Evolutionary conservation across 2,888 invertebrate species (phyloP).

Genomic region (Agrochola macilenta): DNA sequence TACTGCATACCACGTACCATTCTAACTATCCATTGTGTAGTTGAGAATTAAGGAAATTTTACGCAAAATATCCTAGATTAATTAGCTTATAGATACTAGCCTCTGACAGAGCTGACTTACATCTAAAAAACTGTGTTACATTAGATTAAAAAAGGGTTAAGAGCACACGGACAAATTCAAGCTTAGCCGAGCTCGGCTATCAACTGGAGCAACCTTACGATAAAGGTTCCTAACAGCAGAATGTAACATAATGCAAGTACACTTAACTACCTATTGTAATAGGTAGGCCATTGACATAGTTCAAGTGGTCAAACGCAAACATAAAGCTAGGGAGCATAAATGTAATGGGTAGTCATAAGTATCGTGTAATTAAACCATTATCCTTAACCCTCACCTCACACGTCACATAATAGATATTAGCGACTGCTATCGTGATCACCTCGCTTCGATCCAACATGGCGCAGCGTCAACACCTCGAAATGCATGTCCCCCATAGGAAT

Average conservation of each 20-base stretch:
- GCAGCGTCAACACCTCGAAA: conserved; percentile 70
- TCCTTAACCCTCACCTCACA: conserved; percentile 58
- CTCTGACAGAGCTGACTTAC: conserved; percentile 10
- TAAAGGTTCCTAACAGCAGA: neutral
- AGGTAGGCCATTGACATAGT: conserved; percentile 25
- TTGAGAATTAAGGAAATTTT: conserved; percentile 42
- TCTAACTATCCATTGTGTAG: conserved; percentile 32
- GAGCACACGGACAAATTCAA: conserved; percentile 9
- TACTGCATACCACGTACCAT: conserved; percentile 62
- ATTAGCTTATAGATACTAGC: conserved; percentile 1
- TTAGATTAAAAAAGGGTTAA: conserved; percentile 22
- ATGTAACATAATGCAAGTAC: conserved; percentile 7
- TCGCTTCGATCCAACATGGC: conserved; percentile 47
- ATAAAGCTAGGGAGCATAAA: conserved; percentile 13
- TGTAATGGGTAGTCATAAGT: conserved; percentile 14
- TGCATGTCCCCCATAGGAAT: conserved; percentile 88
- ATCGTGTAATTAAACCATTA: conserved; percentile 28
- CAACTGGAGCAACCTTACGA: conserved; percentile 24
- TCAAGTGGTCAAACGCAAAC: conserved; percentile 1
- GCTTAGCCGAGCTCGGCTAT: conserved; percentile 1
- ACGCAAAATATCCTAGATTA: conserved; percentile 7
- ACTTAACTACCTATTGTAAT: conserved; percentile 10
- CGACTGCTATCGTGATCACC: conserved; percentile 21
- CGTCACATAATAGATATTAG: conserved; percentile 31
- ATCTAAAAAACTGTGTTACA: conserved; percentile 5